phyloP scores from a whole-genome alignment of 2,797 vertebrate genomes.

The Gephyroberyx darwinii region DNA sequence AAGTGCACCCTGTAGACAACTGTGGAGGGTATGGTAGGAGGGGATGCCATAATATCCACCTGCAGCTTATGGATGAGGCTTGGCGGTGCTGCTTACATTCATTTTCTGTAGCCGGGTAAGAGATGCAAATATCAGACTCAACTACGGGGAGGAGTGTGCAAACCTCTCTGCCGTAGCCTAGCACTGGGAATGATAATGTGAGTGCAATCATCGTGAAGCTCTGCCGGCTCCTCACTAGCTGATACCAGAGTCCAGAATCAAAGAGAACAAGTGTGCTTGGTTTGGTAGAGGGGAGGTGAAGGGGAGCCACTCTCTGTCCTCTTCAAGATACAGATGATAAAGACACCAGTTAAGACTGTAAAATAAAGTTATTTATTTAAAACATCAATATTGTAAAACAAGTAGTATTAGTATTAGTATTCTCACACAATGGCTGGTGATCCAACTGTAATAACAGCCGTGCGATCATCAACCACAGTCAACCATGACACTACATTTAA shows the following conservation, averaged over 20 bases:
- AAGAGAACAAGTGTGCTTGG: not conserved
- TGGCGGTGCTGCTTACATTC: not conserved
- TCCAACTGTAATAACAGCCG: constrained; percentile 9
- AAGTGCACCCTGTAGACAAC: not conserved
- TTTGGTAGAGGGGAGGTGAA: no score
- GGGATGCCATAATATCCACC: not conserved
- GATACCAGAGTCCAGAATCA: not conserved
- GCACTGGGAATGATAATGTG: no score
- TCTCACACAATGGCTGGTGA: constrained; percentile 10
- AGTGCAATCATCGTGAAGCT: no score
- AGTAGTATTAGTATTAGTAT: not conserved
- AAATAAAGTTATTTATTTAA: not conserved
- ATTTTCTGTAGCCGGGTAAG: not conserved
- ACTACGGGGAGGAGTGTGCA: not conserved
- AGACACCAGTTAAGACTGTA: not conserved
- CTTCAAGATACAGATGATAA: not conserved
- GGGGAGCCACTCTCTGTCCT: not conserved
- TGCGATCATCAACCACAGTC: not conserved
- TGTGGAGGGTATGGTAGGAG: not conserved
- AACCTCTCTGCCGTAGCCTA: not conserved
- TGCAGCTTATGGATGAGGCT: not conserved
- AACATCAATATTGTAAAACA: no score
- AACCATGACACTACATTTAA: constrained; percentile 3
- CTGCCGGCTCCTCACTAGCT: no score
- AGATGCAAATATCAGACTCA: not conserved